phyloP scores from a whole-genome alignment of 2,888 invertebrate genomes.

The Congeria kusceri region DNA sequence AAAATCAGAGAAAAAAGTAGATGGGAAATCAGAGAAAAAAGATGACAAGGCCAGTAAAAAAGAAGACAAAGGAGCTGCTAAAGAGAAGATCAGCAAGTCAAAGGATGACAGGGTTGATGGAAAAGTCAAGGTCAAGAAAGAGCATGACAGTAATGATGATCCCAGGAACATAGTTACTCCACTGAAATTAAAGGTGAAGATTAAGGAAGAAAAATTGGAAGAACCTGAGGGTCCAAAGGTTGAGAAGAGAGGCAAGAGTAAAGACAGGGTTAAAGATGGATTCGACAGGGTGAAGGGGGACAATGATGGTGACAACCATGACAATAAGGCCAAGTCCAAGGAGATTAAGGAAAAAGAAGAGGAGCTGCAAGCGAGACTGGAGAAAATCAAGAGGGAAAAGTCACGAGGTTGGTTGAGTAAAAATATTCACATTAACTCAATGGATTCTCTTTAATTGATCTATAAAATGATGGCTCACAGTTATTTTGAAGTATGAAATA shows the following conservation, averaged over 20 bases:
- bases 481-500: too few species aligned
- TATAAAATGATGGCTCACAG: too few species aligned
- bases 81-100: slow-evolving; percentile 37
- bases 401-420: slow-evolving; percentile 24
- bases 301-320: slow-evolving; percentile 31
- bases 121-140: slow-evolving; percentile 25
- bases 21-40: slow-evolving; percentile 14
- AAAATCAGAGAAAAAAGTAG: slow-evolving; percentile 49
- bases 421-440: too few species aligned
- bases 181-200: slow-evolving; percentile 13
- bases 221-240: slow-evolving; percentile 35
- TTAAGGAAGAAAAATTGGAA: slow-evolving; percentile 45
- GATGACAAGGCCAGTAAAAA: too few species aligned
- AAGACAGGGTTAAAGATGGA: slow-evolving; percentile 49
- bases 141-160: background rate
- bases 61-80: slow-evolving; percentile 35
- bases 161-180: slow-evolving; percentile 1
- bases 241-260: slow-evolving; percentile 55
- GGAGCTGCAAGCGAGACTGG: slow-evolving; percentile 33
- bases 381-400: slow-evolving; percentile 44
- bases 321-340: slow-evolving; percentile 4
- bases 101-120: slow-evolving; percentile 27
- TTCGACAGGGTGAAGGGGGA: slow-evolving; percentile 41
- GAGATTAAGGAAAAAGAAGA: slow-evolving; percentile 53
- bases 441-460: too few species aligned